Conservation (phyloP, 2,888 invertebrate species). For the Agrilus mali region DNA sequence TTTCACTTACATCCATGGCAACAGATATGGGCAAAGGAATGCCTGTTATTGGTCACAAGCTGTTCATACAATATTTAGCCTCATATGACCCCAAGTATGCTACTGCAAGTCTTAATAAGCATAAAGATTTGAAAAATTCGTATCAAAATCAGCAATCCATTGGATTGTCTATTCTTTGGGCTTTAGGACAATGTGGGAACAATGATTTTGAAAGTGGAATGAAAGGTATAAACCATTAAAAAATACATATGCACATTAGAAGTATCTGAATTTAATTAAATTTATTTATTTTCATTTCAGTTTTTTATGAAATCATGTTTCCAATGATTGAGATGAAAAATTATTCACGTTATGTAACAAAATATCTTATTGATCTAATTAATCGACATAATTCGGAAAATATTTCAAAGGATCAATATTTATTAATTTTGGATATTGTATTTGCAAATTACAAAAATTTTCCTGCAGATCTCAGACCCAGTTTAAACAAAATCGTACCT, state of each 20-base stretch:
- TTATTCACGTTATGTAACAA: conserved; percentile 51
- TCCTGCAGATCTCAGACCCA: conserved; percentile 41
- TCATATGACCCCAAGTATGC: conserved; percentile 52
- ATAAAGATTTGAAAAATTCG: conserved; percentile 51
- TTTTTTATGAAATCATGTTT: conserved; percentile 64
- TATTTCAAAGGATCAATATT: conserved; percentile 38
- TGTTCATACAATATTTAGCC: conserved; percentile 58
- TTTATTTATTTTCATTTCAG: conserved; percentile 30
- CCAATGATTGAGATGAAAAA: conserved; percentile 59
- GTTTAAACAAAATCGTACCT: conserved; percentile 38
- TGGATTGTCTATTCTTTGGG: conserved; percentile 63
- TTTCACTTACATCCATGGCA: conserved; percentile 54
- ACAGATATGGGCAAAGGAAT: conserved; percentile 60
- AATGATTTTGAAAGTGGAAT: conserved; percentile 52
- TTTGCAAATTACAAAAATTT: conserved; percentile 43
- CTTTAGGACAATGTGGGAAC: conserved; percentile 59
- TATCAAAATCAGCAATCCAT: conserved; percentile 66
- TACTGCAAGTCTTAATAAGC: conserved; percentile 46
- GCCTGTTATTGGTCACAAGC: conserved; percentile 53
- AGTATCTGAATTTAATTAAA: background rate
- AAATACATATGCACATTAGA: background rate
- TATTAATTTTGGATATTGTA: conserved; percentile 48
- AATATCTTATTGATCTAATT: conserved; percentile 44
- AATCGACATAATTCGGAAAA: conserved; percentile 14
- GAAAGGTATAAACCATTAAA: conserved; percentile 37